These are phyloP conservation scores for Netelia inedita DNA, from an alignment of 2,888 invertebrate genomes.

Conservation along the genomic window DNA sequence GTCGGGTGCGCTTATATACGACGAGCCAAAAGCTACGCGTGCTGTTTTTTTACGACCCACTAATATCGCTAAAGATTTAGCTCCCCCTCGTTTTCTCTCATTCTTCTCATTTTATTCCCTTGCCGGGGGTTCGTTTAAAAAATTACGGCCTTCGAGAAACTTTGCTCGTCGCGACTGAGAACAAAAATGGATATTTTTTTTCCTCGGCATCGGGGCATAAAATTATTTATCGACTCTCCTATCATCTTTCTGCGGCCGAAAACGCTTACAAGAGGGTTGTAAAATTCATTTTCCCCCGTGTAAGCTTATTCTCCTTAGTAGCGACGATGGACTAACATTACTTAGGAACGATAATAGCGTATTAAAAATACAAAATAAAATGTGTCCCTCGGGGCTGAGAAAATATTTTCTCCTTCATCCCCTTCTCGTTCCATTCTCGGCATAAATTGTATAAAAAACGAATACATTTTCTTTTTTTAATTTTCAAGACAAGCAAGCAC, in stretches of 20 bases:
- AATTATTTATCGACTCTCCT: slow-evolving; percentile 19
- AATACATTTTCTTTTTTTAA: neutral
- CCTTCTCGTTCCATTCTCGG: neutral
- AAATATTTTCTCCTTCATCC: too few species aligned
- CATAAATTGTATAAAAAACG: neutral
- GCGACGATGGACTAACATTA: too few species aligned
- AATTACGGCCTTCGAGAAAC: slow-evolving; percentile 9
- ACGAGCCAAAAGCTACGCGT: neutral
- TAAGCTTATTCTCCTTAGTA: neutral
- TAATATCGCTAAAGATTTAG: slow-evolving; percentile 42
- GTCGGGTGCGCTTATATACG: neutral
- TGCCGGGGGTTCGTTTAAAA: neutral
- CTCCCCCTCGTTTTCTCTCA: slow-evolving; percentile 1
- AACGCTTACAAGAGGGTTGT: too few species aligned
- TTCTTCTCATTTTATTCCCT: neutral
- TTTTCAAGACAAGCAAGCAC: neutral
- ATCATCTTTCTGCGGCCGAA: neutral
- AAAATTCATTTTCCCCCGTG: neutral
- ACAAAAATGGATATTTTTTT: slow-evolving; percentile 1
- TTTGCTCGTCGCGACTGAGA: neutral
- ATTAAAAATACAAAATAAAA: too few species aligned
- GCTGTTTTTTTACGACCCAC: slow-evolving; percentile 21
- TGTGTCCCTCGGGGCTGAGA: too few species aligned
- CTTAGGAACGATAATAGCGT: neutral
- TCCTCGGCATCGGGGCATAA: neutral